Evolutionary conservation across 2,888 invertebrate genomes (phyloP).

Genomic region (Eupeodes latifasciatus): DNA sequence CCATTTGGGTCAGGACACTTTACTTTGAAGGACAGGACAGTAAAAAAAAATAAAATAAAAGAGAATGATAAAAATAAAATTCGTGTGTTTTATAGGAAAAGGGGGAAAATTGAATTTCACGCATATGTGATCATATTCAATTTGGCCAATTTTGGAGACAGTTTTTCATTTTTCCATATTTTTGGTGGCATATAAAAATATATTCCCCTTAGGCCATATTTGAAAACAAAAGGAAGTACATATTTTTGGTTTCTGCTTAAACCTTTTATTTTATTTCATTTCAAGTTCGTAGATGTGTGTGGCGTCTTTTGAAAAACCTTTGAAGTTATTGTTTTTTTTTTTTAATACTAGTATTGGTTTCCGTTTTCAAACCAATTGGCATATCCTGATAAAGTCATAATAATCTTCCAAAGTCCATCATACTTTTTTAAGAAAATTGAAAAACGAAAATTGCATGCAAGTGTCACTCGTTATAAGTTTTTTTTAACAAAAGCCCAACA

Average conservation of each 20-base stretch:
- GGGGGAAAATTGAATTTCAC: conserved; percentile 78
- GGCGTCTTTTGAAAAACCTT: background rate
- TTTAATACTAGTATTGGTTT: background rate
- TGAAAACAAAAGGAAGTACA: conserved; percentile 26
- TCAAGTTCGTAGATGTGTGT: background rate
- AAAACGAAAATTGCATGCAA: conserved; percentile 9
- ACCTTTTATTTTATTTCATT: background rate
- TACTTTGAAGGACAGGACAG: conserved; percentile 45
- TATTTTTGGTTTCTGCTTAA: background rate
- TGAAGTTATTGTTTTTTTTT: conserved; percentile 25
- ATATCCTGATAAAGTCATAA: conserved; percentile 18
- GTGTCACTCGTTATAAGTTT: conserved; percentile 55
- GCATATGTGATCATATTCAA: conserved; percentile 78
- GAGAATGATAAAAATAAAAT: conserved; percentile 35
- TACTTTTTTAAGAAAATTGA: background rate
- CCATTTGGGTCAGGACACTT: conserved; percentile 66
- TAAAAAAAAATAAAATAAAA: conserved; percentile 27
- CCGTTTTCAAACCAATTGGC: background rate
- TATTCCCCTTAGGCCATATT: conserved; percentile 3
- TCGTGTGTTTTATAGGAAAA: conserved; percentile 30
- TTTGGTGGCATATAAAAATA: background rate
- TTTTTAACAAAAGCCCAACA: conserved; percentile 19
- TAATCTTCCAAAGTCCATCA: conserved; percentile 31
- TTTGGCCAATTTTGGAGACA: conserved; percentile 77
- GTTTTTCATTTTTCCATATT: conserved; percentile 33